Evolutionary conservation across 2,888 invertebrate genomes (phyloP), one percentile per base, ranked within the genome.

Genomic region (Aquatica leii): DNA sequence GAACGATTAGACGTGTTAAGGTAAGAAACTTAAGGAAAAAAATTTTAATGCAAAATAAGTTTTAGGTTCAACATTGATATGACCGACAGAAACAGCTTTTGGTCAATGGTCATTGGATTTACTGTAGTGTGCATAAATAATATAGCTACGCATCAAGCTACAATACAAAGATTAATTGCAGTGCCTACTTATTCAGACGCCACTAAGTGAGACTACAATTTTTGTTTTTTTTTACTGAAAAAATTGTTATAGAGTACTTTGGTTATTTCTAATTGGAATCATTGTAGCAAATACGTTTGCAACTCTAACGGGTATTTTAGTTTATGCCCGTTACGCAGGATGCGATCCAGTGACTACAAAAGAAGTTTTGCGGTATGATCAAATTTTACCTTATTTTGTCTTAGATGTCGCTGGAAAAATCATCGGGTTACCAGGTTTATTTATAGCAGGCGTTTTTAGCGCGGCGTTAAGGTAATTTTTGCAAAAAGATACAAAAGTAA

Each of bases 371-470:
- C 84, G 83, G 74, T 81, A 83, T 69, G 86, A 86, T 74, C 85
- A 86, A 65, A 54, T 75, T n/a, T 83, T 91, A 1, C 90, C 91
- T 0, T 86, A 87, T 71, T 91, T 89, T 73, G 85, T 91, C 2
- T 89, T 90, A 84, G 88, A 89, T 68, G 81, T 88, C 18, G 84
- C 90, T 0, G 80, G 82, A 0, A 81, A 85, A 76, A 84, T 88
- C 69, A 88, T 88, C 9, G 91, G 91, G 0, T 83, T 92, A 40
- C 87, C 90, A 17, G 92, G 91, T 1, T 83, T 91, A 50, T 91
- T 92, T 71, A 85, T 90, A 0, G 89, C 91, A 18, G 87, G 90
- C n/a, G 84, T 91, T 41, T 89, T 91, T 70, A 89, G 89, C 72
- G 90, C 90, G 0, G 89, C 90, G 0, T 83, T 91, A 17, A 87